phyloP scores from a whole-genome alignment of 2,888 invertebrate species.

The Litoditis marina region DNA sequence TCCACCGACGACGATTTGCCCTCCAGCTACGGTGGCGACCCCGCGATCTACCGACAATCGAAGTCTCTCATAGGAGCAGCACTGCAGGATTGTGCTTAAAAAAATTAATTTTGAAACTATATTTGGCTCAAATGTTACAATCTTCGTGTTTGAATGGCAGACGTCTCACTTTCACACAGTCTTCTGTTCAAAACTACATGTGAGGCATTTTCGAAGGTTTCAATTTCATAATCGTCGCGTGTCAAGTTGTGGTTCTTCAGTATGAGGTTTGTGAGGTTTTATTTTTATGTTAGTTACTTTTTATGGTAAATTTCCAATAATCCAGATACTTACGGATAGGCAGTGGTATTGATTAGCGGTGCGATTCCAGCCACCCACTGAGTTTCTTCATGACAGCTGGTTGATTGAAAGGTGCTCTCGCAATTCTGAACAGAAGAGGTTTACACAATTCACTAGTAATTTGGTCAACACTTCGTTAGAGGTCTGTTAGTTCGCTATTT shows the following conservation, averaged over 20 bases:
- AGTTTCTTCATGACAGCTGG: slow-evolving; percentile 40
- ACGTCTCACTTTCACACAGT: too few relatives aligned
- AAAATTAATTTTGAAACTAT: neutral
- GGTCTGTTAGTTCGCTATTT: too few relatives aligned
- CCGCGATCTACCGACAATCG: slow-evolving; percentile 52
- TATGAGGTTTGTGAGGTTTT: too few relatives aligned
- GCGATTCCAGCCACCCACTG: slow-evolving; percentile 60
- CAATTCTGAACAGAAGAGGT: slow-evolving; percentile 53
- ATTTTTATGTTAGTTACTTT: too few relatives aligned
- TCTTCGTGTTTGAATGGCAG: too few relatives aligned
- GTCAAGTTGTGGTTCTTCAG: too few relatives aligned
- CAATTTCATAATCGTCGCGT: too few relatives aligned
- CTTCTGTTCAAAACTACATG: too few relatives aligned
- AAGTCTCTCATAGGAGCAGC: slow-evolving; percentile 48
- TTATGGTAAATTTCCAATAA: neutral
- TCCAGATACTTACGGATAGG: slow-evolving; percentile 26
- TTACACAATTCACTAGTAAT: too few relatives aligned
- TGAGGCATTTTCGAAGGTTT: too few relatives aligned
- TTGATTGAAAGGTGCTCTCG: slow-evolving; percentile 44
- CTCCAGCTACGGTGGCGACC: slow-evolving; percentile 49
- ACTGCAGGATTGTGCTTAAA: slow-evolving; percentile 47
- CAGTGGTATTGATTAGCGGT: slow-evolving; percentile 48
- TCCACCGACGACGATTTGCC: slow-evolving; percentile 53
- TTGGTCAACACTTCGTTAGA: too few relatives aligned
- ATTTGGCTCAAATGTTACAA: too few relatives aligned